Evolutionary conservation across 2,888 invertebrate species (phyloP), one percentile per base, ranked within the genome.

Genomic region (Callyntrura guangdongensis): DNA sequence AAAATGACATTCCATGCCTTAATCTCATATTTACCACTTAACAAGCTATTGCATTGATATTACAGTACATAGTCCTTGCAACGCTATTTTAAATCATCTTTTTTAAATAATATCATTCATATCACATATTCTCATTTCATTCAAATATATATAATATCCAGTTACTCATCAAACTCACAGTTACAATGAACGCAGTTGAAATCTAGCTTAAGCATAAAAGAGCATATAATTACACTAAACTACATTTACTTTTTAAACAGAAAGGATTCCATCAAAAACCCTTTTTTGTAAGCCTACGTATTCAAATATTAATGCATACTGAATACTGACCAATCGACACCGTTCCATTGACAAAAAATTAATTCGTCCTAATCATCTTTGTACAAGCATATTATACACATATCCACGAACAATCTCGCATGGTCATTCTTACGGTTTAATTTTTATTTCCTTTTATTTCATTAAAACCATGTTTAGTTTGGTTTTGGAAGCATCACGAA

Each of bases 101-200:
- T 36, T 36, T 36, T 36, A 12, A 69, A 69, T 36, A 69, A 69
- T 69, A 69, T 69, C 36, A n/a, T 45, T 69, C 45, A 17, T 69
- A 69, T 69, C 69, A 69, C 69, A 69, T 67, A 36, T 67, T 36
- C 27, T 45, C 69, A 69, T 45, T 69, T 69, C 69, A 69, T 69
- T 69, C 69, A 69, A 36, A 69, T 45, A 69, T 67, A n/a, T 6
- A 36, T 36, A 36, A 36, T 36, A 45, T 69, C 69, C 45, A 69
- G 45, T 69, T 69, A 12, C 69, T 11, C 69, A 17, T 36, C 36
- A 69, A 45, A 20, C 36, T 45, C 69, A 11, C 67, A 67, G 27
- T 2, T 27, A 36, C 12, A 36, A 20, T 56, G 14, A n/a, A n/a
- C n/a, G n/a, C n/a, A n/a, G n/a, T n/a, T n/a, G n/a, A n/a, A n/a